Conservation (phyloP, 2,113 vertebrate species). For the Merops nubicus region DNA sequence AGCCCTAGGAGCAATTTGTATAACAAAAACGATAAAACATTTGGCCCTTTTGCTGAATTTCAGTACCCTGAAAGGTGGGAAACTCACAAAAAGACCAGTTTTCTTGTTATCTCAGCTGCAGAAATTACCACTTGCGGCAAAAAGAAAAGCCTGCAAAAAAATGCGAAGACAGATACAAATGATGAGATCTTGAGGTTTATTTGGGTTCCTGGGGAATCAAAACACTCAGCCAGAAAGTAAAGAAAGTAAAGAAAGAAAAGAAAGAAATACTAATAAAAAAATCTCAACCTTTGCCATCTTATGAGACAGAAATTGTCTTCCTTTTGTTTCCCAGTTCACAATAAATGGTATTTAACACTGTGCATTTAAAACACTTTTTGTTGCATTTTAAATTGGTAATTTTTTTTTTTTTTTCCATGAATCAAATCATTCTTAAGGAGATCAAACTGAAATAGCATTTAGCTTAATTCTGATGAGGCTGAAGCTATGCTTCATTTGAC, state of each 20-base stretch:
- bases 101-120: neutral
- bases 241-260: neutral
- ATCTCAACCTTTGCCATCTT: neutral
- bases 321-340: neutral
- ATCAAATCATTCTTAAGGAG: constrained; percentile 65
- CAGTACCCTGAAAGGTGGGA: neutral
- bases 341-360: neutral
- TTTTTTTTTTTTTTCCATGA: constrained; percentile 63
- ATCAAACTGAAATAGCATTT: constrained; percentile 66
- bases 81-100: neutral
- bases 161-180: neutral
- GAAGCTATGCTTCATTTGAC: constrained; percentile 75
- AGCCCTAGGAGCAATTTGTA: neutral
- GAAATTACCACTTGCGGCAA: neutral
- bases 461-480: constrained; percentile 70
- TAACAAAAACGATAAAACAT: neutral
- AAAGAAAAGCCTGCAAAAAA: constrained; percentile 24
- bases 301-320: neutral
- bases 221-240: neutral
- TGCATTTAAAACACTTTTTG: neutral
- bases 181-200: neutral
- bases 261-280: neutral
- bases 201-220: neutral
- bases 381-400: constrained; percentile 66
- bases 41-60: neutral